A percentile compares a stretch with the other conserved stretches of the same genome.
Conservation (phyloP, 1,140 invertebrate species). For the Drosophila erecta region DNA sequence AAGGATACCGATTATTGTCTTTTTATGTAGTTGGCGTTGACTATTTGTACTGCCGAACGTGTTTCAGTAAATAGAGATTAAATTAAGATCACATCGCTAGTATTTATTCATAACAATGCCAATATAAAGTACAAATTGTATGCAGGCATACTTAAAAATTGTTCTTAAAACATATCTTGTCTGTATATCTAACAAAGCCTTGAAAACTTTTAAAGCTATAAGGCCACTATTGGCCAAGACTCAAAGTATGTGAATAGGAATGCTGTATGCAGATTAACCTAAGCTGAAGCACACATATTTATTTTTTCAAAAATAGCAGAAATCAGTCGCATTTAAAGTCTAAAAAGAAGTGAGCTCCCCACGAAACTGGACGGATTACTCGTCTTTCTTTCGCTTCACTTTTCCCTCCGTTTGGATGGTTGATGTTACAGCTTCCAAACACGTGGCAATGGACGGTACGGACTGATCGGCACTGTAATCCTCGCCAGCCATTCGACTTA, state of each 20-base stretch:
- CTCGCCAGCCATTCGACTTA: slow-evolving; percentile 89
- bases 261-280: slow-evolving; percentile 20
- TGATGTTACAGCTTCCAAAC: slow-evolving; percentile 93
- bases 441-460: slow-evolving; percentile 88
- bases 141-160: slow-evolving; percentile 12
- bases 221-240: slow-evolving; percentile 24
- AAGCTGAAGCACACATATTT: slow-evolving; percentile 15
- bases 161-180: no score
- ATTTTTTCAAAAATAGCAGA: slow-evolving; percentile 27
- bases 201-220: slow-evolving; percentile 64
- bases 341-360: slow-evolving; percentile 15
- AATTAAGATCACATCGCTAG: slow-evolving; percentile 72
- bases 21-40: slow-evolving; percentile 39
- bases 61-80: slow-evolving; percentile 46
- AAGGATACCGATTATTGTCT: slow-evolving; percentile 58
- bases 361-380: slow-evolving; percentile 79
- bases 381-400: slow-evolving; percentile 93
- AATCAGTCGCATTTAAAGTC: slow-evolving; percentile 50
- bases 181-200: slow-evolving; percentile 35
- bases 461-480: slow-evolving; percentile 87
- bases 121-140: slow-evolving; percentile 10
- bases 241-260: slow-evolving; percentile 37
- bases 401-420: slow-evolving; percentile 97
- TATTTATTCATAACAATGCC: slow-evolving; percentile 9
- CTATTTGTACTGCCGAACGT: slow-evolving; percentile 52